These are phyloP conservation scores for Peromyscus aztecus DNA, from an alignment of 2,797 vertebrate species.

Conservation along the genomic window DNA sequence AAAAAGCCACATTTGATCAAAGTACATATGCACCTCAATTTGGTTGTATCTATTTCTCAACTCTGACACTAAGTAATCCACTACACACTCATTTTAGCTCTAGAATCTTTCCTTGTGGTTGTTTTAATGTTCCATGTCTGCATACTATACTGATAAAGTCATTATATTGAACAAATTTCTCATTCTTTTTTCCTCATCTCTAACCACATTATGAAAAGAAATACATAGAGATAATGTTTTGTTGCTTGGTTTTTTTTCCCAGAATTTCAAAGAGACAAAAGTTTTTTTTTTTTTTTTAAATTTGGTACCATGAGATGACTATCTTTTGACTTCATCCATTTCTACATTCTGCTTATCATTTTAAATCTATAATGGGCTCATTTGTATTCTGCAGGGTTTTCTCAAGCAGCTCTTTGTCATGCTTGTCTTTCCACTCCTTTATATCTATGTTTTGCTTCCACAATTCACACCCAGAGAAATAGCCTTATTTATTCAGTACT, in stretches of 20 bases:
- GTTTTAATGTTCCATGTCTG: neutral
- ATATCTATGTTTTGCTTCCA: neutral
- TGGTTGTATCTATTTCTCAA: neutral
- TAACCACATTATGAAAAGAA: neutral
- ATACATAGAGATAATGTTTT: neutral
- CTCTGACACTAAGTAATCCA: neutral
- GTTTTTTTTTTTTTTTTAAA: neutral
- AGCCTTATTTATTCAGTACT: neutral
- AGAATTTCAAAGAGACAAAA: neutral
- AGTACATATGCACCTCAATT: neutral
- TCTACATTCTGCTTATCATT: neutral
- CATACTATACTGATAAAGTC: neutral
- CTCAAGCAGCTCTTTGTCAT: neutral
- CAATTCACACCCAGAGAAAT: neutral
- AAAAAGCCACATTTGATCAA: neutral
- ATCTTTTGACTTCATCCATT: neutral
- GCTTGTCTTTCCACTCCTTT: neutral
- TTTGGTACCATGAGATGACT: neutral
- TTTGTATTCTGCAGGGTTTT: accelerated
- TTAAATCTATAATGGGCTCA: neutral
- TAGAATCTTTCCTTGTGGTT: neutral
- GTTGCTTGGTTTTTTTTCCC: neutral
- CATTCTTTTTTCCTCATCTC: neutral
- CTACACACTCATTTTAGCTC: neutral
- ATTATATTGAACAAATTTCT: neutral